These are phyloP conservation scores for Tor tambroides DNA, from an alignment of 2,113 vertebrate species.

Conservation along the genomic window DNA sequence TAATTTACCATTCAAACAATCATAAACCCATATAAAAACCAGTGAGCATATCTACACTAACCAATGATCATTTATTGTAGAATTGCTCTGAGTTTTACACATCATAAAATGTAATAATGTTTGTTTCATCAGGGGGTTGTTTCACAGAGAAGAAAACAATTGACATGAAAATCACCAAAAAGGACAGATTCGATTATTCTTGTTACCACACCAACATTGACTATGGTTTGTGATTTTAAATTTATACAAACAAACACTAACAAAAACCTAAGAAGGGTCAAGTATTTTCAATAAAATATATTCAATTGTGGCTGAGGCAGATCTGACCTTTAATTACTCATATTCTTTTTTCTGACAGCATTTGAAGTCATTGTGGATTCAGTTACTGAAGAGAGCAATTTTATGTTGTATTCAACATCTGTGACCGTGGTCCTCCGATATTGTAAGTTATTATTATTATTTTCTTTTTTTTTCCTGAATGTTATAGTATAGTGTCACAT, in stretches of 20 bases:
- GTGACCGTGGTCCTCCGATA: conserved; percentile 62
- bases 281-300: background rate
- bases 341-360: conserved; percentile 52
- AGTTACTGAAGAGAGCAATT: conserved; percentile 66
- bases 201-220: conserved; percentile 70
- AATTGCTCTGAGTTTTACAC: too few relatives aligned
- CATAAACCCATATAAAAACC: background rate
- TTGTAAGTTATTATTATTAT: too few relatives aligned
- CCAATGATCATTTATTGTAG: too few relatives aligned
- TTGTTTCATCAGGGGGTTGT: conserved; percentile 67
- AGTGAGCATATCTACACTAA: too few relatives aligned
- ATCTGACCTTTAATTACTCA: background rate
- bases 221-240: conserved; percentile 69
- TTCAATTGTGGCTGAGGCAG: background rate
- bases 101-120: background rate
- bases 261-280: too few relatives aligned
- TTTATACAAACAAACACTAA: background rate
- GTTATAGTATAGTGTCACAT: background rate
- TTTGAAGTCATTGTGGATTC: conserved; percentile 60
- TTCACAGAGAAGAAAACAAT: conserved; percentile 64
- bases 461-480: too few relatives aligned
- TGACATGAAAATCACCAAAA: background rate
- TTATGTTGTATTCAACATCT: conserved; percentile 66
- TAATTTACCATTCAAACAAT: background rate
- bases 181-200: conserved; percentile 59